These are phyloP conservation scores for Sakesphorus luctuosus DNA, from an alignment of 2,113 vertebrate species.

Conservation along the genomic window DNA sequence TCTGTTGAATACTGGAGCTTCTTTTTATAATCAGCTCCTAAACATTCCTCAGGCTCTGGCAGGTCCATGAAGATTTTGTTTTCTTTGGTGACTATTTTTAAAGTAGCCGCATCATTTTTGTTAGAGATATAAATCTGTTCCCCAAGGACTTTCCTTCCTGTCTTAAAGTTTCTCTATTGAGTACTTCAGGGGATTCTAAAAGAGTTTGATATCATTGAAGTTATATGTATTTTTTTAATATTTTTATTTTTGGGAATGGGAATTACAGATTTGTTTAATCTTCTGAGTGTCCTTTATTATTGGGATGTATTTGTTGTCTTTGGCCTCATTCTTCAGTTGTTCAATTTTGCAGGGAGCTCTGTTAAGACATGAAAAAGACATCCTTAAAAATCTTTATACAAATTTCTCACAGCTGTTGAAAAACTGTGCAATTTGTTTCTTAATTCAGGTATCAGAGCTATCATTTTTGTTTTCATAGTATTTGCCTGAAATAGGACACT, in stretches of 20 bases:
- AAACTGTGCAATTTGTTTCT: background rate
- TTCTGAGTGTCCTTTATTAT: background rate
- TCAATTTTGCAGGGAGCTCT: background rate
- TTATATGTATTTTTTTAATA: background rate
- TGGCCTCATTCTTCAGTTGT: background rate
- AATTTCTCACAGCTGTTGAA: background rate
- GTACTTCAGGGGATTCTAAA: background rate
- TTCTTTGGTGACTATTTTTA: background rate
- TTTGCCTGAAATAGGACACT: background rate
- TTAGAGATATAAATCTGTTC: background rate
- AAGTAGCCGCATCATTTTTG: background rate
- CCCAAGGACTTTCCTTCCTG: background rate
- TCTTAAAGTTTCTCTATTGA: background rate
- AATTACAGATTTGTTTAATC: background rate
- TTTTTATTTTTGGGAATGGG: background rate
- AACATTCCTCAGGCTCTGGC: background rate
- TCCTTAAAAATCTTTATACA: background rate
- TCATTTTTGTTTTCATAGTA: background rate
- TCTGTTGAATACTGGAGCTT: background rate
- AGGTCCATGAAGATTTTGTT: background rate
- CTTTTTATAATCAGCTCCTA: background rate
- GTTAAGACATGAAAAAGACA: background rate
- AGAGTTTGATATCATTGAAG: background rate
- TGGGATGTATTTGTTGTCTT: background rate
- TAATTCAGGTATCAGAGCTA: background rate